Conservation (phyloP, 2,888 invertebrate species). For the Zhuqinia jingwanae region DNA sequence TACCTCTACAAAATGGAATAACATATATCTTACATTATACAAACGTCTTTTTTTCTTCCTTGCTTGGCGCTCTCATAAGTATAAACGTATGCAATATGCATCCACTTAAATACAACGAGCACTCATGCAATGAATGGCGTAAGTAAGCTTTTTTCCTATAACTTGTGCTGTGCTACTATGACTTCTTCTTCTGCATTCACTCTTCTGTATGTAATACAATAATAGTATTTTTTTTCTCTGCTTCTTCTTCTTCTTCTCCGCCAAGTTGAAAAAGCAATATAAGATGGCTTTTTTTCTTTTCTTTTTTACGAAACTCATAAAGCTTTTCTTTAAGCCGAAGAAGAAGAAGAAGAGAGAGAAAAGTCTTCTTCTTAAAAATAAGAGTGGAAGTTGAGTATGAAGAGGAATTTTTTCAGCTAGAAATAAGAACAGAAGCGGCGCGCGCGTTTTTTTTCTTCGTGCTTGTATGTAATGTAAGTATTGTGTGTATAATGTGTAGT, state of each 20-base stretch:
- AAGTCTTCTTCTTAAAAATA: slow-evolving; percentile 20
- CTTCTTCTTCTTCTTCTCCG: background rate
- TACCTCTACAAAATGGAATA: background rate
- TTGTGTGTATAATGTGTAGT: too few relatives aligned
- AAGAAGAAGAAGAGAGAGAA: too few relatives aligned
- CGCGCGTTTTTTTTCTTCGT: too few relatives aligned
- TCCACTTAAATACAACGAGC: slow-evolving; percentile 46
- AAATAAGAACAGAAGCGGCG: too few relatives aligned
- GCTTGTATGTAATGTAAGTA: too few relatives aligned
- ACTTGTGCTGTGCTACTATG: slow-evolving; percentile 27
- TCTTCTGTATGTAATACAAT: slow-evolving; percentile 43
- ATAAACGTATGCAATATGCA: slow-evolving; percentile 30
- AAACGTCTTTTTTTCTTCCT: background rate
- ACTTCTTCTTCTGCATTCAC: slow-evolving; percentile 38
- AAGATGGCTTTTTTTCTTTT: slow-evolving; percentile 53
- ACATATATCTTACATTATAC: slow-evolving; percentile 5
- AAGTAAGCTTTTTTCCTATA: slow-evolving; percentile 23
- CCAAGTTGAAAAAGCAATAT: slow-evolving; percentile 21
- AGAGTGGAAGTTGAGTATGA: background rate
- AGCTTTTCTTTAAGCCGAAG: slow-evolving; percentile 54
- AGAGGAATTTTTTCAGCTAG: background rate
- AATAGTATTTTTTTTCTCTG: slow-evolving; percentile 61
- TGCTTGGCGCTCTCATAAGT: background rate
- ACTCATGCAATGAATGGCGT: slow-evolving; percentile 66
- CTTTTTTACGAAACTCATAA: slow-evolving; percentile 54